Evolutionary conservation across 2,888 invertebrate species (phyloP), one percentile per base, ranked within the genome.

Genomic region (Taphrorychus bicolor): DNA sequence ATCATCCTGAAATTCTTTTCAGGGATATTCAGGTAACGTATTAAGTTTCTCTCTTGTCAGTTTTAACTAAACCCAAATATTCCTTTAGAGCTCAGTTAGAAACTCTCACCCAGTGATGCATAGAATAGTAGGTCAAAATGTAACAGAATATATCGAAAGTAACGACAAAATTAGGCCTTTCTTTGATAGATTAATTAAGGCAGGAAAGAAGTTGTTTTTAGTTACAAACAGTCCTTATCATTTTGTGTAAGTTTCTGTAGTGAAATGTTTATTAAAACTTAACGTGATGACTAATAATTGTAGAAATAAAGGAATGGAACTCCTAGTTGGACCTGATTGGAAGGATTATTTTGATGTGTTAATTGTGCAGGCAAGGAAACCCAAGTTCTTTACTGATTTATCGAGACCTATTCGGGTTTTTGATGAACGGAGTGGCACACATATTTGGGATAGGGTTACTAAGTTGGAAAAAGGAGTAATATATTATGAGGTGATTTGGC

Each of bases 151-250:
- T 79, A 88, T 96, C 69, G 89, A 93, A 77, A 87, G 88, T 7
- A 93, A 93, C 79, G 86, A 87, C 16, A 87, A 91, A 63, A 83
- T 97, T 59, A 85, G 87, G 69, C 85, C 84, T 60, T 94, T 94
- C 79, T 91, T 98, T 73, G 85, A 91, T 70, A 87, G 91, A 75
- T 84, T 98, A 9, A 85, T 87, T 70, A 84, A 86, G 0, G 88
- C 89, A 22, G 88, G 89, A 40, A 98, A 97, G 80, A 94, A 95
- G 79, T 84, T 97, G 72, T 98, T 98, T 82, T 85, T 98, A 64
- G 95, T 99, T 11, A 98, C 98, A 7, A 98, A 98, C 81, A 97
- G 97, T 80, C 97, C 97, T 0, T 97, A 90, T 80, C 91, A 92
- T 77, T 98, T 98, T 86, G 97, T 79, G 78, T 79, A 74, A 76